Conservation (phyloP, 2,888 invertebrate species). For the Octodonta nipae region DNA sequence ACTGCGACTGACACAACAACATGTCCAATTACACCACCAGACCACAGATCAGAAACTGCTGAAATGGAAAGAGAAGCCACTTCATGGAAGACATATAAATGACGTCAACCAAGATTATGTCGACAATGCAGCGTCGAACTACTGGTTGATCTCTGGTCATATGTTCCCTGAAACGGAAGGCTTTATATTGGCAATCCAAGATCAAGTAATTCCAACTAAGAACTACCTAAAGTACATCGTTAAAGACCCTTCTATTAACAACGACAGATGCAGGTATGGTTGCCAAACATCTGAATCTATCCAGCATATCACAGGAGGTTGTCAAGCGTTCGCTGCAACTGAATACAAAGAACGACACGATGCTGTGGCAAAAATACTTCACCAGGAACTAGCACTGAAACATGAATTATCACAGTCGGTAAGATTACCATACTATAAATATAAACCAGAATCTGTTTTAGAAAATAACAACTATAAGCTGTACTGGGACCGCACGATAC, state of each 20-base stretch:
- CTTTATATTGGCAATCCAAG: too few relatives aligned
- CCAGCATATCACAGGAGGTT: too few relatives aligned
- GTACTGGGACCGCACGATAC: background rate
- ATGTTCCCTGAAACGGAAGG: constrained; percentile 11
- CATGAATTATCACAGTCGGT: background rate
- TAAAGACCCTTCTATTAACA: too few relatives aligned
- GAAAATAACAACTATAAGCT: background rate
- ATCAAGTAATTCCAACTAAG: background rate
- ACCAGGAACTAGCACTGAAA: background rate
- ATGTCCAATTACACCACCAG: background rate
- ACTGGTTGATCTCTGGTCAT: constrained; percentile 7
- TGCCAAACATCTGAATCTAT: too few relatives aligned
- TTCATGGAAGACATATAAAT: constrained; percentile 8
- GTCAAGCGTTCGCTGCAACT: too few relatives aligned
- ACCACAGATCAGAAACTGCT: too few relatives aligned
- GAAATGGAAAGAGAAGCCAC: constrained; percentile 7
- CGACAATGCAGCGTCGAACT: constrained; percentile 10
- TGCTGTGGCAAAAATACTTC: too few relatives aligned
- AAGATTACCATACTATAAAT: background rate
- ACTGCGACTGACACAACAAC: too few relatives aligned
- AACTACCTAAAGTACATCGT: too few relatives aligned
- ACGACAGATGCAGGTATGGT: too few relatives aligned
- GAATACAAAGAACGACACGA: too few relatives aligned
- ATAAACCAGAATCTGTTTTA: too few relatives aligned
- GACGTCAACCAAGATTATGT: constrained; percentile 7